A percentile compares a stretch with the other conserved stretches of the same genome.
Conservation (phyloP, 2,113 vertebrate species). For the Onychorhynchus coronatus region DNA sequence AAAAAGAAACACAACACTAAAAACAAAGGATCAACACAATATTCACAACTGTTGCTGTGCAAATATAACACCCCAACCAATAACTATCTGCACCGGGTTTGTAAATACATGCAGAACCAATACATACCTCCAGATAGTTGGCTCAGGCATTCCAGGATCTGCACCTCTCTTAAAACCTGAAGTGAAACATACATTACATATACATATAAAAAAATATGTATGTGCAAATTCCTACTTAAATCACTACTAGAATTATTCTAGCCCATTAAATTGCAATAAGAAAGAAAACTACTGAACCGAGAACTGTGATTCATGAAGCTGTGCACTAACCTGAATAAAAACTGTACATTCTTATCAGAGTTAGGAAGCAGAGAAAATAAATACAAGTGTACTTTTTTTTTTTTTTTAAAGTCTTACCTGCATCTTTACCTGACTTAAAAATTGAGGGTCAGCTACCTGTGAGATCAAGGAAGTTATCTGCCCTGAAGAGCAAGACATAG, state of each 20-base stretch:
- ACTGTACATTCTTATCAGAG: rapidly evolving
- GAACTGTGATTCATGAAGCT: background rate
- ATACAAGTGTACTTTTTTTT: background rate
- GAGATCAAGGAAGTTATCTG: background rate
- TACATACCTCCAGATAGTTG: conserved; percentile 87
- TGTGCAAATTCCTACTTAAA: background rate
- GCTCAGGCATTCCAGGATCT: conserved; percentile 97
- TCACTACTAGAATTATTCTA: background rate
- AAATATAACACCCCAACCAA: background rate
- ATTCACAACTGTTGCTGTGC: background rate
- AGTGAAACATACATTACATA: conserved; percentile 10
- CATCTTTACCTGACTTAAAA: background rate
- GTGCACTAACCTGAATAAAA: background rate
- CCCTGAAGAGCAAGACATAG: background rate
- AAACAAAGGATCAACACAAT: background rate
- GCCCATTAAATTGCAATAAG: background rate
- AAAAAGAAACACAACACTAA: background rate
- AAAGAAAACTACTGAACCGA: background rate
- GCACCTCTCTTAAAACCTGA: conserved; percentile 95
- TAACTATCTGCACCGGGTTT: background rate
- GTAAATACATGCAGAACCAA: background rate
- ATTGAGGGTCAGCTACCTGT: background rate
- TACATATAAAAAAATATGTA: background rate
- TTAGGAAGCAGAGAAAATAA: background rate
- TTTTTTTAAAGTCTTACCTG: background rate